Percentiles rank a stretch among this genome's conserved stretches.
phyloP scores from a whole-genome alignment of 23 tunicate species.

The Ciona savignyi region DNA sequence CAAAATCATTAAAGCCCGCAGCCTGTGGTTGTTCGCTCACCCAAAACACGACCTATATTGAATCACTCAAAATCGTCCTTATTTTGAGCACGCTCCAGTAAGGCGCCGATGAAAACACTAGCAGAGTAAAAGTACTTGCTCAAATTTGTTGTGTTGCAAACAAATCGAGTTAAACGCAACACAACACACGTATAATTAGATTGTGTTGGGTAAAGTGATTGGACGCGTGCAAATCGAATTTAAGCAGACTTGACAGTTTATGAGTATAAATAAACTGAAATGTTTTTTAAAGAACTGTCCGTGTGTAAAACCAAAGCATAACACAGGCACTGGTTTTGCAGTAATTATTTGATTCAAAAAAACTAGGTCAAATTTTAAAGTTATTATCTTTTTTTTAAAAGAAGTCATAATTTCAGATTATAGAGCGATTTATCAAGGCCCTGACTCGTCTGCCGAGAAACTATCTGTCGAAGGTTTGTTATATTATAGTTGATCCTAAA shows the following conservation, averaged over 20 bases:
- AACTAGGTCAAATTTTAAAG: too few relatives aligned
- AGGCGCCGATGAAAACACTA: background rate
- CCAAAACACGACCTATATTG: background rate
- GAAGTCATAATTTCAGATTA: constrained; percentile 26
- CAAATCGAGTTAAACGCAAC: background rate
- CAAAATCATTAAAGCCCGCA: too few relatives aligned
- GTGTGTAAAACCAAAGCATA: too few relatives aligned
- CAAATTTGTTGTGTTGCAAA: background rate
- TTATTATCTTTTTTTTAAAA: background rate
- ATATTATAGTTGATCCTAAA: too few relatives aligned
- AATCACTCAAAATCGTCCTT: background rate
- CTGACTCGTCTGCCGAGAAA: constrained; percentile 25
- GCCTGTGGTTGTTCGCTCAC: too few relatives aligned
- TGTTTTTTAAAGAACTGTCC: too few relatives aligned
- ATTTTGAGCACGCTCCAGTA: background rate
- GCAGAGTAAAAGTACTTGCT: background rate
- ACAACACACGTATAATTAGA: background rate
- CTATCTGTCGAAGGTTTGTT: constrained; percentile 60
- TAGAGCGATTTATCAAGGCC: constrained; percentile 55
- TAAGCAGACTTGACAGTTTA: background rate
- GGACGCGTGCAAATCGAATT: background rate
- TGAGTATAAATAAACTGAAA: too few relatives aligned
- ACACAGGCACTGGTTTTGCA: too few relatives aligned
- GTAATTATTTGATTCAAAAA: too few relatives aligned
- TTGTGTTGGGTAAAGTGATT: background rate